Base-by-base conservation (phyloP, 1,140 invertebrate species). In the Steinernema khuongi region DNA sequence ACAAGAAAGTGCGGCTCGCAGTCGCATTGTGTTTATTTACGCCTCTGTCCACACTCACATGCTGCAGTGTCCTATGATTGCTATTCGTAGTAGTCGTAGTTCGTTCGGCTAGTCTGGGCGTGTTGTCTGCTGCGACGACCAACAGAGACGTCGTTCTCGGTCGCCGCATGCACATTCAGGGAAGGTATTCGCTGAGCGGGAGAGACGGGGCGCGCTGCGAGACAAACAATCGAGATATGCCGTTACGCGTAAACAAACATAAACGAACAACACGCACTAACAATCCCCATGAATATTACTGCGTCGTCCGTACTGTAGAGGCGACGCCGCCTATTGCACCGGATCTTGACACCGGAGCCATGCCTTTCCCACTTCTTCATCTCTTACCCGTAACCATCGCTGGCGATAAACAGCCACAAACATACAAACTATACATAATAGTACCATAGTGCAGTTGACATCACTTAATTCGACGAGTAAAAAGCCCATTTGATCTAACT, bases 231-330 rank as follows among this genome's bases (percentile, higher is more conserved):
- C 50, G 26, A 60, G 50, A 60, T 60, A 60, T 60, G 50, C 50
- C 50, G 50, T 60, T 60, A 60, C 50, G 50, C 50, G 50, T 60
- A 60, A 60, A 60, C 50, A 60, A 60, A 60, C 50, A 60, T 22
- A 60, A 60, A 60, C 50, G 7, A 60, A 60, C n/a, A n/a, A n/a
- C 50, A 60, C 50, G 50, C 50, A 60, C 50, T 22, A 60, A 60
- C 50, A 60, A 60, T 14, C 50, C 26, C n/a, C 26, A 11, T 60
- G 50, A 60, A n/a, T 26, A 60, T 60, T 60, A 60, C 50, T 60
- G 22, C 22, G 50, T 22, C 19, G 50, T 22, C 19, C 7, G 50
- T 60, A 22, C 14, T 60, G 50, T 2, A 2, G 11, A 22, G 4
- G 50, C 14, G 26, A 60, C 7, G 50, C 26, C 50, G 50, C 50